phyloP scores from a whole-genome alignment of 2,113 vertebrate species.

The Thymallus thymallus region DNA sequence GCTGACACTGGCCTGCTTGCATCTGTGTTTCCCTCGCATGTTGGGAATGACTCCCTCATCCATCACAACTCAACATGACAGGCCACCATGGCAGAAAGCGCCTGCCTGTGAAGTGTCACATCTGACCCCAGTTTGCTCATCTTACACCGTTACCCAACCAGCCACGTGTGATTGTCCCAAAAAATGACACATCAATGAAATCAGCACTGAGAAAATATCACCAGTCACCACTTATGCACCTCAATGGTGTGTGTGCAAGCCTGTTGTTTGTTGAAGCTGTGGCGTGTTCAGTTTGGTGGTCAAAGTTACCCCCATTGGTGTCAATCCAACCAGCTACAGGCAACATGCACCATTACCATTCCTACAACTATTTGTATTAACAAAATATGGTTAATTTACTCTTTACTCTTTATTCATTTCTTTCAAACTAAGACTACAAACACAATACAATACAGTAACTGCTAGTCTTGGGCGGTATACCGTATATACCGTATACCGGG shows the following conservation, averaged over 20 bases:
- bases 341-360: no score
- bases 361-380: no score
- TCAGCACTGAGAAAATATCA: slow-evolving; percentile 32
- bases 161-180: not conserved
- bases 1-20: slow-evolving; percentile 25
- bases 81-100: slow-evolving; percentile 8
- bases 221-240: not conserved
- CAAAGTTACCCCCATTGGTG: no score
- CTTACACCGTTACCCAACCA: slow-evolving; percentile 27
- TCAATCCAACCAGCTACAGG: no score
- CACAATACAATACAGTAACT: no score
- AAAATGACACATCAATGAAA: slow-evolving; percentile 58
- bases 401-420: no score
- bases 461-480: no score
- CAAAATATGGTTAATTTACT: no score
- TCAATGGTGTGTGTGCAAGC: not conserved
- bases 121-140: slow-evolving; percentile 22
- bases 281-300: not conserved
- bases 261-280: not conserved
- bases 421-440: no score
- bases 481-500: no score
- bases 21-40: slow-evolving; percentile 26
- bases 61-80: slow-evolving; percentile 49
- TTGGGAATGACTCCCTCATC: slow-evolving; percentile 40
- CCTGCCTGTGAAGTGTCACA: slow-evolving; percentile 35